Evolutionary conservation across 2,797 vertebrate species (phyloP), one percentile per base, ranked within the genome.

Genomic region (Crypturellus tataupa): DNA sequence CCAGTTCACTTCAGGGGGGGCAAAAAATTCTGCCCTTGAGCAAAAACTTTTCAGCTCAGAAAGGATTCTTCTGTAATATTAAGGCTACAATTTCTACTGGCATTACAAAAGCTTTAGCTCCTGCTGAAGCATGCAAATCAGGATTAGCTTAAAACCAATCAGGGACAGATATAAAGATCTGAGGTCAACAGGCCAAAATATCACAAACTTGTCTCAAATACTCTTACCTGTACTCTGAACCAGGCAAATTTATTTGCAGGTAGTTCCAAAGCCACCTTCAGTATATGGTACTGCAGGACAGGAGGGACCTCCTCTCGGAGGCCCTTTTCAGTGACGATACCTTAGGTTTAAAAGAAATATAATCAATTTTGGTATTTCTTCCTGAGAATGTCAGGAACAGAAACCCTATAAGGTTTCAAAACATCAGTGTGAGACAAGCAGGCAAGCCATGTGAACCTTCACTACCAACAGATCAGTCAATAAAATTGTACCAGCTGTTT

Each of bases 221-320:
- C 49, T 73, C 95, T 94, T 88, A 99, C 99, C 99, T 99, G 99
- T 39, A 98, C 93, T 87, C 97, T 98, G 85, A 99, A 98, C 99
- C 99, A 99, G 35, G 98, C 96, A 97, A 99, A 99, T 95, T 99
- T 99, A 98, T 97, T 99, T 25, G 99, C 98, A 3, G 99, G 99
- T 62, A 99, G 98, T n/a, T 99, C 99, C 73, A 99, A 97, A 9
- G 99, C 99, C 95, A 99, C 96, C 93, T 98, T 98, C n/a, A 99
- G 97, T 37, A 99, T 98, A 60, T 99, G 98, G 95, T 99, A 97
- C 97, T 99, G 99, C 56, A 99, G 96, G 55, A 99, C 91, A 6
- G 98, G 98, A 7, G 99, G 98, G 12, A 98, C 98, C 89, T 98
- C 98, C 33, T 98, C 97, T 11, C 93, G 93, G 17, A 98, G 94